Conservation (phyloP, 2,888 invertebrate species). For the Amphimallon solstitiale region DNA sequence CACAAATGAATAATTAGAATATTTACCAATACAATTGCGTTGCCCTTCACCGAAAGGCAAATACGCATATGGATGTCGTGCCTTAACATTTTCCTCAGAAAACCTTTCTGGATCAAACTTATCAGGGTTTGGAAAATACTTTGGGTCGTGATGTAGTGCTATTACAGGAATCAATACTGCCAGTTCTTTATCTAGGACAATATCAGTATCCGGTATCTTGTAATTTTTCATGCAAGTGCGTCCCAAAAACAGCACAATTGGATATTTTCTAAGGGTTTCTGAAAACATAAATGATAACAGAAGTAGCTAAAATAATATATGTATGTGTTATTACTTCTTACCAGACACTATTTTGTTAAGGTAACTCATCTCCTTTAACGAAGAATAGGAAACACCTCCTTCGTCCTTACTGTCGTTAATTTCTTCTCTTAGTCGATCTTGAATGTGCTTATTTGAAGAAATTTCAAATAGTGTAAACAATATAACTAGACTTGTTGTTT, state of each 20-base stretch:
- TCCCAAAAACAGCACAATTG: constrained; percentile 56
- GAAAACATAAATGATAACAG: constrained; percentile 40
- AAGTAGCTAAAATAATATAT: background rate
- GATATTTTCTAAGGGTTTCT: constrained; percentile 63
- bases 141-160: constrained; percentile 57
- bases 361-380: constrained; percentile 66
- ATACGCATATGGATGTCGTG: constrained; percentile 65
- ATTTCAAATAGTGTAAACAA: constrained; percentile 68
- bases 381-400: constrained; percentile 65
- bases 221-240: constrained; percentile 53
- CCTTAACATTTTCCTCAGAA: constrained; percentile 48
- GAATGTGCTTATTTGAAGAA: constrained; percentile 66
- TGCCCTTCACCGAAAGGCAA: constrained; percentile 72
- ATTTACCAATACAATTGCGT: constrained; percentile 68
- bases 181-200: constrained; percentile 56
- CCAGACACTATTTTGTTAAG: constrained; percentile 70
- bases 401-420: constrained; percentile 61
- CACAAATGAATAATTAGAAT: background rate
- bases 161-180: constrained; percentile 56
- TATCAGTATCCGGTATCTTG: constrained; percentile 49
- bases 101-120: constrained; percentile 67
- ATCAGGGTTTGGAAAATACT: constrained; percentile 65
- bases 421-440: constrained; percentile 66
- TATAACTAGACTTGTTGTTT: constrained; percentile 70
- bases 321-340: constrained; percentile 46